Evolutionary conservation across 2,797 vertebrate genomes (phyloP).

Genomic region (Cyprinodon diabolis): DNA sequence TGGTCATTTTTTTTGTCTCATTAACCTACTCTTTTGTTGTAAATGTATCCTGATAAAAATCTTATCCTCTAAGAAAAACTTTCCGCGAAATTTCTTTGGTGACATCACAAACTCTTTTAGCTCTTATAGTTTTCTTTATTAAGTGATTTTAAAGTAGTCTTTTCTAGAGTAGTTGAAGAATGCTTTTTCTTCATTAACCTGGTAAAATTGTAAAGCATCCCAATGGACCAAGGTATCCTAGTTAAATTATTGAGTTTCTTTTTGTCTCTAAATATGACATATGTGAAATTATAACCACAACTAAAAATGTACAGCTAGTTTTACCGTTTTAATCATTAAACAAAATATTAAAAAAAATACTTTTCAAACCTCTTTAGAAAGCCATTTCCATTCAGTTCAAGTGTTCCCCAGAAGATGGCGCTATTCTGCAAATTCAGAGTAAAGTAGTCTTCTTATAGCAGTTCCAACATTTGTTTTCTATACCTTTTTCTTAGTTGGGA

Average conservation of each 20-base stretch:
- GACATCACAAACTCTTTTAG: neutral
- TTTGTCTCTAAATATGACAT: neutral
- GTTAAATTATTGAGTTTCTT: neutral
- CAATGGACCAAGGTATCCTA: neutral
- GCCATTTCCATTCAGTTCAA: constrained; percentile 41
- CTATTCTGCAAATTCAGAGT: constrained; percentile 55
- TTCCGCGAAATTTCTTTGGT: neutral
- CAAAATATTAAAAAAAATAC: neutral
- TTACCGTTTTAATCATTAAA: neutral
- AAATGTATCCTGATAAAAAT: neutral
- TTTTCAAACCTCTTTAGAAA: constrained; percentile 38
- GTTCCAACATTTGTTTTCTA: too few species aligned
- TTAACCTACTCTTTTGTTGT: neutral
- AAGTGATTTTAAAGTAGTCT: neutral
- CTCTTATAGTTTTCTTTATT: neutral
- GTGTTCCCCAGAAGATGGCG: constrained; percentile 76
- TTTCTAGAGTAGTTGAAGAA: neutral
- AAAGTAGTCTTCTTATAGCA: neutral
- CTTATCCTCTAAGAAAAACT: neutral
- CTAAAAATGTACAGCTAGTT: neutral
- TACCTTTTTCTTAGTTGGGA: too few species aligned
- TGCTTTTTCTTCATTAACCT: neutral
- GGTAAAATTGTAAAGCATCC: too few species aligned
- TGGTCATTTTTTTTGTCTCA: neutral
- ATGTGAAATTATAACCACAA: neutral